phyloP scores from a whole-genome alignment of 2,113 vertebrate species.

The Catharus bicknelli region DNA sequence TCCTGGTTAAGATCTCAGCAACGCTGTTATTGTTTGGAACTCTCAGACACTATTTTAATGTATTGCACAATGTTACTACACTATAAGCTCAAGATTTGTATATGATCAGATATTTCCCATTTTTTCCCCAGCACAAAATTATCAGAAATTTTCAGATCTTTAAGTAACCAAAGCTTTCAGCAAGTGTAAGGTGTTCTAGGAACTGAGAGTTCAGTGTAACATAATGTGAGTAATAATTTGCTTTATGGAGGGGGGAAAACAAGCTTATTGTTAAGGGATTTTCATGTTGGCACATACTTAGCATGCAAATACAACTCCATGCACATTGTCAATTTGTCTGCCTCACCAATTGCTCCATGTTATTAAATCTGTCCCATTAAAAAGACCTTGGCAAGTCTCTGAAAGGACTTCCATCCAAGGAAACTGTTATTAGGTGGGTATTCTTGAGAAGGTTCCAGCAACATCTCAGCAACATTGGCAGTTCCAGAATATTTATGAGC shows the following conservation, averaged over 20 bases:
- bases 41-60: not conserved
- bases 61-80: not conserved
- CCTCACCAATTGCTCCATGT: not conserved
- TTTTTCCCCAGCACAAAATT: not conserved
- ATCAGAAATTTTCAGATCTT: not conserved
- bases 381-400: constrained; percentile 14
- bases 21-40: not conserved
- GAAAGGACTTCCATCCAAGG: not conserved
- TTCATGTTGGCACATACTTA: constrained; percentile 9
- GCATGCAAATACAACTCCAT: constrained; percentile 5
- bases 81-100: not conserved
- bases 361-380: not conserved
- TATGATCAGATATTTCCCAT: not conserved
- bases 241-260: not conserved
- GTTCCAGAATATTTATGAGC: constrained; percentile 26
- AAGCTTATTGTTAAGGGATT: constrained; percentile 12
- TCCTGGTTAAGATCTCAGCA: not conserved
- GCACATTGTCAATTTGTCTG: constrained; percentile 12
- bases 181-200: not conserved
- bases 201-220: not conserved
- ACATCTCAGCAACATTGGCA: not conserved
- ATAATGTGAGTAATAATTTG: not conserved
- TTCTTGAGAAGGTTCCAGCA: constrained; percentile 23
- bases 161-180: not conserved
- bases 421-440: constrained; percentile 8